phyloP scores from a whole-genome alignment of 2,113 vertebrate genomes.

The Entomyzon cyanotis region DNA sequence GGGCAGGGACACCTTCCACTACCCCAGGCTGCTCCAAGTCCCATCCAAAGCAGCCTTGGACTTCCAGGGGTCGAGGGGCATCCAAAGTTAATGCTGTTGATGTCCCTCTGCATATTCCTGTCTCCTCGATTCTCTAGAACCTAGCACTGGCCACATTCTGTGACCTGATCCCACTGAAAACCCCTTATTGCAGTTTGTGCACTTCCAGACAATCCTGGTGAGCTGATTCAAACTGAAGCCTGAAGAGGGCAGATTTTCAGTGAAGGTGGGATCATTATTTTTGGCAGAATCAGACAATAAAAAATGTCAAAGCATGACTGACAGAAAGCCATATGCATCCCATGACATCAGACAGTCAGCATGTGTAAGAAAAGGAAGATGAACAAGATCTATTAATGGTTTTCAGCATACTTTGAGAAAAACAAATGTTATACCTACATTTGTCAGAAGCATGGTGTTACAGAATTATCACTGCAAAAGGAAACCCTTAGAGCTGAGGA shows the following conservation, averaged over 20 bases:
- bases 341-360: neutral
- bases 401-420: neutral
- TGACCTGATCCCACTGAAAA: neutral
- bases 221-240: neutral
- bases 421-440: neutral
- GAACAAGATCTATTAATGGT: neutral
- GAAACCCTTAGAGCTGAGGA: neutral
- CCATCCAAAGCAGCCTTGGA: neutral
- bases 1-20: neutral
- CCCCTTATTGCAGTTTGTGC: neutral
- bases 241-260: neutral
- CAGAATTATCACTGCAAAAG: neutral
- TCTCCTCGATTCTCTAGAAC: neutral
- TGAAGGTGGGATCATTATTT: neutral
- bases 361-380: neutral
- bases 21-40: neutral
- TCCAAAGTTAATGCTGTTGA: neutral
- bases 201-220: neutral
- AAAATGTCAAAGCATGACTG: neutral
- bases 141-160: neutral
- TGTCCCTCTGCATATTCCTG: neutral
- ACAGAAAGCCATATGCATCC: fast-evolving
- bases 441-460: neutral
- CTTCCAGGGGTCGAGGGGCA: neutral
- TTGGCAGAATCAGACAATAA: neutral